Base-by-base conservation (phyloP, 2,113 vertebrate species). In the Erythrocercus mccallii region DNA sequence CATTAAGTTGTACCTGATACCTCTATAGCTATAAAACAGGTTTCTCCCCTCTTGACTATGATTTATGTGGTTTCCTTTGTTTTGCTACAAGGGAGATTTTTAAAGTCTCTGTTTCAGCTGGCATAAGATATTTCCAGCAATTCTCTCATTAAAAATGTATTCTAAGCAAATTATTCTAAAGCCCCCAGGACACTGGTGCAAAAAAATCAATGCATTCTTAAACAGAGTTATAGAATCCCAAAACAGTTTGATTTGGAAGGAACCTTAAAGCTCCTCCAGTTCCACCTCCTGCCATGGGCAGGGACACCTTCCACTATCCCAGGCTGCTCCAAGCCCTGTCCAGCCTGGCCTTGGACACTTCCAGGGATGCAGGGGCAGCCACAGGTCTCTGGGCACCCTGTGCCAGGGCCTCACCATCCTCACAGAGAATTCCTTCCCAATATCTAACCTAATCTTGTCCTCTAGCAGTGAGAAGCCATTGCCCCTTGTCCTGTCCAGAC, bases 121-220 rank as follows among this genome's bases (percentile, higher is more conserved):
- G 53, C 23, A 1, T 42, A 81, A 90, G 40, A 4, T 11, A 68
- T 61, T 95, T 90, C 68, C 92, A 95, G 56, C 74, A 86, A 57
- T 77, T 93, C 91, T 93, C 21, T 44, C 80, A 80, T 57, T 44
- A 87, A 90, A 96, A 93, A 77, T 31, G 62, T 47, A 77, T 70
- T 81, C 54, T 77, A 90, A 77, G 90, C 76, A 88, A 92, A 88
- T 70, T 54, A 83, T 30, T 79, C 62, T 50, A 47, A 88, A 88
- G 35, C 30, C 62, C n/a, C 10, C 2, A 48, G 80, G 68, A 86
- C 42, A 65, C 6, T 9, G 18, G 54, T 38, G 11, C 22, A 70
- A 93, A 90, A 89, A 95, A 76, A 51, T 8, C 68, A 81, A 64
- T 14, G 42, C 50, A 57, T 73, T 81, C 54, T 80, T 88, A 66